phyloP scores from a whole-genome alignment of 2,113 vertebrate genomes.

The Tenebrosternarchus preto region DNA sequence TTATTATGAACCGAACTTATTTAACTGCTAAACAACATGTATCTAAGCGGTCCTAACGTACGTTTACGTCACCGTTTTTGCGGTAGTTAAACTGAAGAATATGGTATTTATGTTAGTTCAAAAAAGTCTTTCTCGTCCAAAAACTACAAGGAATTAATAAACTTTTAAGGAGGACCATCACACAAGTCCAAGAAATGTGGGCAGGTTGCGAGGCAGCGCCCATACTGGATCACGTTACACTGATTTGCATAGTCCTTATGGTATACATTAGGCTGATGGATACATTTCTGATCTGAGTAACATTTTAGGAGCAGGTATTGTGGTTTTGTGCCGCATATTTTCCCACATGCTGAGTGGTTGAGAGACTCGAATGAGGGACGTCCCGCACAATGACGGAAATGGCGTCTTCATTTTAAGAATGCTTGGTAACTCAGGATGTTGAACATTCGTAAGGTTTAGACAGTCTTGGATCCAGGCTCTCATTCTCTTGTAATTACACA shows the following conservation, averaged over 20 bases:
- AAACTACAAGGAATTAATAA: constrained; percentile 10
- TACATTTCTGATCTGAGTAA: constrained; percentile 39
- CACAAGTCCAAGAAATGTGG: not conserved
- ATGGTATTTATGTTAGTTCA: constrained; percentile 30
- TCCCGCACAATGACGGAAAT: not conserved
- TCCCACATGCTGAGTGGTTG: not conserved
- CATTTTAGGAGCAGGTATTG: constrained; percentile 17
- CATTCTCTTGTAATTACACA: no score
- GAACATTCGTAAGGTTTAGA: no score
- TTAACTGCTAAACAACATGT: constrained; percentile 33
- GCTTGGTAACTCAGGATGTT: no score
- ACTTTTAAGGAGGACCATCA: not conserved
- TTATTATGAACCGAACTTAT: constrained; percentile 42
- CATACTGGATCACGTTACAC: constrained; percentile 7
- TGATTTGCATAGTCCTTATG: constrained; percentile 48
- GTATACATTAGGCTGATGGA: constrained; percentile 46
- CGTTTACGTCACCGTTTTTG: constrained; percentile 19
- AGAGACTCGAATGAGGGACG: not conserved
- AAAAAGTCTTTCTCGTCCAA: constrained; percentile 19
- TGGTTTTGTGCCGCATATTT: not conserved
- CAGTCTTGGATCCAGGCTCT: no score
- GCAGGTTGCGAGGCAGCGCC: not conserved
- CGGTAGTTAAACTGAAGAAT: constrained; percentile 25
- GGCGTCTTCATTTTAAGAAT: not conserved
- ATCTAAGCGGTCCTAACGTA: constrained; percentile 23